Evolutionary conservation across 2,797 vertebrate genomes (phyloP).

Genomic region (Gymnocypris eckloni): DNA sequence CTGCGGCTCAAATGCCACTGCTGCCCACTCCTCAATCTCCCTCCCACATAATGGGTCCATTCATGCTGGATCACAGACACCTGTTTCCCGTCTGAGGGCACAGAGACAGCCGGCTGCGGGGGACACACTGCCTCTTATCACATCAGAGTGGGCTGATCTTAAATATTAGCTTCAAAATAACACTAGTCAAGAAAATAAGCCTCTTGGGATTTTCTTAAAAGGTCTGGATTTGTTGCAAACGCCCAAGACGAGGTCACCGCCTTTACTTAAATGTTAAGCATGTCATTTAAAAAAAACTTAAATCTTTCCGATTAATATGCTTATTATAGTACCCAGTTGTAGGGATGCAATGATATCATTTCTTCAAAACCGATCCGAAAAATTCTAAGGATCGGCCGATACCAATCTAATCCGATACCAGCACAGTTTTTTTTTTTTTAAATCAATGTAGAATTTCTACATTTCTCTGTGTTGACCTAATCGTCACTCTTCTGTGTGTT

Average conservation of each 20-base stretch:
- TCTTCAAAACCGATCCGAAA: too few species aligned
- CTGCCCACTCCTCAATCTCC: conserved; percentile 29
- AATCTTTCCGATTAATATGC: background rate
- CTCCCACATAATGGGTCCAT: conserved; percentile 67
- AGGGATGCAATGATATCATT: too few species aligned
- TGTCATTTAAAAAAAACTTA: too few species aligned
- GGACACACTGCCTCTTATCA: conserved; percentile 12
- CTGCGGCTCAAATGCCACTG: conserved; percentile 45
- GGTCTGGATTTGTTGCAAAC: background rate
- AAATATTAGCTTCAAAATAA: conserved; percentile 40
- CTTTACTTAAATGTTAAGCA: background rate
- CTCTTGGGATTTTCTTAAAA: conserved; percentile 20
- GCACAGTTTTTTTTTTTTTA: too few species aligned
- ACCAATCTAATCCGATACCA: too few species aligned
- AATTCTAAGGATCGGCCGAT: too few species aligned
- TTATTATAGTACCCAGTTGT: background rate
- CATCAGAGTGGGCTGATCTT: conserved; percentile 29
- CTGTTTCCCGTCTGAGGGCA: conserved; percentile 62
- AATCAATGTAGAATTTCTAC: too few species aligned
- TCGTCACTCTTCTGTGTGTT: too few species aligned
- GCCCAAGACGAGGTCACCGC: background rate
- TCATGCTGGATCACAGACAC: conserved; percentile 65
- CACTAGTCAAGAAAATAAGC: background rate
- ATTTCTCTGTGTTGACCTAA: too few species aligned
- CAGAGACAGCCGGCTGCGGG: conserved; percentile 23